These are phyloP conservation scores for Gobio gobio DNA, from an alignment of 2,113 vertebrate genomes.

Conservation along the genomic window DNA sequence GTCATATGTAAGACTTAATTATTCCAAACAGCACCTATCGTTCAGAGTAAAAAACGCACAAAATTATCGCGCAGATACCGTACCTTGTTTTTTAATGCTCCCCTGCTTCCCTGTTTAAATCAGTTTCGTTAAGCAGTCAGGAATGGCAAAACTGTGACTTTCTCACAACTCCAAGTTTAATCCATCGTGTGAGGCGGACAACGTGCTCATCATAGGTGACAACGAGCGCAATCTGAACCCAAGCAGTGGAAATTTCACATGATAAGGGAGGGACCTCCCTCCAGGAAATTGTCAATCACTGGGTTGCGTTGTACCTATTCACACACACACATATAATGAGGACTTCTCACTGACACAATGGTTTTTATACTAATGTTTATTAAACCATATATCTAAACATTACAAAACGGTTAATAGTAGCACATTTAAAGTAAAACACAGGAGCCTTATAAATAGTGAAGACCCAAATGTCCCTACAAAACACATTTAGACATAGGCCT, in stretches of 20 bases:
- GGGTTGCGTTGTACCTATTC: slow-evolving; percentile 69
- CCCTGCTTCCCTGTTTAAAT: background rate
- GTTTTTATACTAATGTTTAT: background rate
- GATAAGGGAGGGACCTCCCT: slow-evolving; percentile 69
- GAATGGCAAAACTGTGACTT: background rate
- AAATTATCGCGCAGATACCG: background rate
- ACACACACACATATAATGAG: slow-evolving; percentile 25
- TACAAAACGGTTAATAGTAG: background rate
- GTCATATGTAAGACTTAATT: background rate
- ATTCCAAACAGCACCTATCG: background rate
- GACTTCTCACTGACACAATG: background rate
- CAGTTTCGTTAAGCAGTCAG: background rate
- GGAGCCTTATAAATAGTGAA: background rate
- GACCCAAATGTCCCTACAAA: background rate
- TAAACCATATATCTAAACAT: background rate
- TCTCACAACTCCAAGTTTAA: slow-evolving; percentile 41
- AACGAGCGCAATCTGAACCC: slow-evolving; percentile 32
- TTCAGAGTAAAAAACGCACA: background rate
- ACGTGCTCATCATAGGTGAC: slow-evolving; percentile 23
- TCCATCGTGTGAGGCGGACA: slow-evolving; percentile 62
- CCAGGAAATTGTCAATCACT: slow-evolving; percentile 90
- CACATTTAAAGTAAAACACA: background rate
- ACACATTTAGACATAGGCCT: background rate
- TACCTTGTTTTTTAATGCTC: slow-evolving; percentile 4
- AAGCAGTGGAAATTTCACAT: slow-evolving; percentile 57